Percentiles rank a stretch among this genome's conserved stretches.
phyloP scores from a whole-genome alignment of 1,140 invertebrate genomes.

The Brachystomella parvula region DNA sequence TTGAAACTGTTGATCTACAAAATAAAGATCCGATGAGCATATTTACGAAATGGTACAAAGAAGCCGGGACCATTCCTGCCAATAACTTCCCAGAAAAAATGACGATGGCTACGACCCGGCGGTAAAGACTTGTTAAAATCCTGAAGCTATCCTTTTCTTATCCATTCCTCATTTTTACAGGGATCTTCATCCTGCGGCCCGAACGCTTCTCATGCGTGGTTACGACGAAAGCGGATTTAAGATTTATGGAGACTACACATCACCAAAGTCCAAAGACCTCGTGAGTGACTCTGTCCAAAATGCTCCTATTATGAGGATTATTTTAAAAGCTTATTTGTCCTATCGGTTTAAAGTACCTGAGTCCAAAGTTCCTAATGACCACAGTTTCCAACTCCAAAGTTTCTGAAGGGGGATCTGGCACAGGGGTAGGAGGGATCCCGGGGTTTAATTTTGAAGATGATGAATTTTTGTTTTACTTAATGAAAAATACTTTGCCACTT shows the following conservation, averaged over 20 bases:
- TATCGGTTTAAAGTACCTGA: too few species aligned
- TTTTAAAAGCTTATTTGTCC: too few species aligned
- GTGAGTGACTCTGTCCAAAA: conserved; percentile 33
- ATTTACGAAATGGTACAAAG: background rate
- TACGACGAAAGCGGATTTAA: conserved; percentile 66
- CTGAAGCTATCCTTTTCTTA: background rate
- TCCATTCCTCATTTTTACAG: background rate
- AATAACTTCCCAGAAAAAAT: background rate
- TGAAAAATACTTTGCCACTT: background rate
- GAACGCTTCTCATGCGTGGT: conserved; percentile 69
- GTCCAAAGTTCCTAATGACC: too few species aligned
- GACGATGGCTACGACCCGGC: background rate
- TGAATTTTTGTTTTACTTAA: background rate
- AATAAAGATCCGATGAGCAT: background rate
- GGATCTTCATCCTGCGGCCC: conserved; percentile 63
- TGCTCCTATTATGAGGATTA: background rate
- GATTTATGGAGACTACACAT: conserved; percentile 77
- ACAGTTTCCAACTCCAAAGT: too few species aligned
- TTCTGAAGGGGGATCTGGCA: too few species aligned
- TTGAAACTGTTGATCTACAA: background rate
- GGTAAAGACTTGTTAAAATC: background rate
- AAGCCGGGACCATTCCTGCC: background rate
- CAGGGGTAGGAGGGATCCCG: too few species aligned
- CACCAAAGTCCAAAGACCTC: conserved; percentile 68
- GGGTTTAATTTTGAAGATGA: too few species aligned